Conservation (phyloP, 2,888 invertebrate genomes). For the Hypsopygia costalis region DNA sequence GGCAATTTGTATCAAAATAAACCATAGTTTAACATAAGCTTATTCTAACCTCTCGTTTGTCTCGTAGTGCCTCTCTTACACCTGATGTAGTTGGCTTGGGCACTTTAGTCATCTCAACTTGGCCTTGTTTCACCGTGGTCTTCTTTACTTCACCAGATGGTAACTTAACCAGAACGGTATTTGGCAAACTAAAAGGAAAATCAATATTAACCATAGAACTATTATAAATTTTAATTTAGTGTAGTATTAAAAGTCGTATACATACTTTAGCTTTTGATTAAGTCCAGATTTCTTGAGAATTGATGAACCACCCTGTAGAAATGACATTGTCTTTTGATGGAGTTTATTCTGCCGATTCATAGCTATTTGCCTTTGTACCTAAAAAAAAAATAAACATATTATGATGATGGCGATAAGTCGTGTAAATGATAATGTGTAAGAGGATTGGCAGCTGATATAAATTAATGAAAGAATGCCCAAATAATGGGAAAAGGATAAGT, state of each 20-base stretch:
- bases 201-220: too few relatives aligned
- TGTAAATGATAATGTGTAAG: too few relatives aligned
- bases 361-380: slow-evolving; percentile 89
- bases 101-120: slow-evolving; percentile 64
- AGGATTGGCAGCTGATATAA: too few relatives aligned
- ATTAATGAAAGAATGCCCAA: too few relatives aligned
- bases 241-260: slow-evolving; percentile 8
- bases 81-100: slow-evolving; percentile 59
- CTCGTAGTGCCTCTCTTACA: slow-evolving; percentile 31
- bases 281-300: slow-evolving; percentile 65
- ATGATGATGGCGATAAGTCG: too few relatives aligned
- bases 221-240: neutral
- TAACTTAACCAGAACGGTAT: slow-evolving; percentile 69
- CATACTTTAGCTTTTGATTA: slow-evolving; percentile 70
- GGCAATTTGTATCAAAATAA: too few relatives aligned
- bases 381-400: too few relatives aligned
- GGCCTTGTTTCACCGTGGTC: slow-evolving; percentile 57
- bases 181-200: slow-evolving; percentile 56
- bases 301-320: slow-evolving; percentile 85
- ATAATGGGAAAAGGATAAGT: too few relatives aligned
- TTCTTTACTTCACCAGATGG: slow-evolving; percentile 69
- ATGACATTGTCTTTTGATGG: slow-evolving; percentile 85
- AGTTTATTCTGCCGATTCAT: slow-evolving; percentile 86
- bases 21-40: too few relatives aligned
- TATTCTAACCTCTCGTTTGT: slow-evolving; percentile 61